Percentiles rank a stretch among this genome's conserved stretches.
phyloP scores from a whole-genome alignment of 1,140 invertebrate genomes.

The Pygmarrhopalites habei region DNA sequence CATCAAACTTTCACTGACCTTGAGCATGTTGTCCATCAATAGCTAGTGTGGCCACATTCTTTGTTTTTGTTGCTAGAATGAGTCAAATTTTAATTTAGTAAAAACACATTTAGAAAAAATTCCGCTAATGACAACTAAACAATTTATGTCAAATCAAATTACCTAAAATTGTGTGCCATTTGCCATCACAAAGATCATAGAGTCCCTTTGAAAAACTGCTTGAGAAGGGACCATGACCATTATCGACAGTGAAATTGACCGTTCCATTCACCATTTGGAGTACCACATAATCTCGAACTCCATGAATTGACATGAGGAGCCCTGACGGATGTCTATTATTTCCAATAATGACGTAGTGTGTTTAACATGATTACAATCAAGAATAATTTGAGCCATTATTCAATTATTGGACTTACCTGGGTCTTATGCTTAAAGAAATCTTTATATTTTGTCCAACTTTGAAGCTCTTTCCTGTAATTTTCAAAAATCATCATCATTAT shows the following conservation, averaged over 20 bases:
- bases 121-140: neutral
- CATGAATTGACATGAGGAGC: conserved; percentile 65
- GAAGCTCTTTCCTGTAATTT: conserved; percentile 62
- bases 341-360: too few species aligned
- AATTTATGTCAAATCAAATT: conserved; percentile 28
- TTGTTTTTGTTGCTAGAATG: conserved; percentile 65
- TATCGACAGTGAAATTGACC: conserved; percentile 73
- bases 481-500: too few species aligned
- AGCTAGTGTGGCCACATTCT: conserved; percentile 69
- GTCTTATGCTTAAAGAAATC: conserved; percentile 80
- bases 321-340: conserved; percentile 63
- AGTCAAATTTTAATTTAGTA: conserved; percentile 39
- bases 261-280: conserved; percentile 78
- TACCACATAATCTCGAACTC: conserved; percentile 69
- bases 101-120: neutral
- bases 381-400: too few species aligned
- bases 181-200: conserved; percentile 78
- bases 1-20: too few species aligned
- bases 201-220: conserved; percentile 56
- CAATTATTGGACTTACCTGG: too few species aligned
- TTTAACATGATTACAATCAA: too few species aligned
- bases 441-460: conserved; percentile 67
- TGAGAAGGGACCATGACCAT: conserved; percentile 69
- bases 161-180: conserved; percentile 88
- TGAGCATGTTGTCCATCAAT: conserved; percentile 61